These are phyloP conservation scores for Nymphicus hollandicus DNA, from an alignment of 2,113 vertebrate genomes.

Conservation along the genomic window DNA sequence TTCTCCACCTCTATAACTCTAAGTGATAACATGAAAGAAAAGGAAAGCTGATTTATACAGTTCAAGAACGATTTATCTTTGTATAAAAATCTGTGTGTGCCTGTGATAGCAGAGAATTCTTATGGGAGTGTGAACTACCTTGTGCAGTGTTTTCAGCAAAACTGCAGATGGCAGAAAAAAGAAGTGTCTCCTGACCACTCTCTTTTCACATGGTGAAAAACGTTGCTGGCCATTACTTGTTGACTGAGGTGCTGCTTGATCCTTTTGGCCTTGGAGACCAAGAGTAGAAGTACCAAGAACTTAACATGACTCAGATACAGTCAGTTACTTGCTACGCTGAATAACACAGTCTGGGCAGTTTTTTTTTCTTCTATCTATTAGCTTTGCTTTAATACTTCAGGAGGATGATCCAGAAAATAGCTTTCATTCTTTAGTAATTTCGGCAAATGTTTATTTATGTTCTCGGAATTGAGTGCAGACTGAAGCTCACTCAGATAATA, in stretches of 20 bases:
- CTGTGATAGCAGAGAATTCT: neutral
- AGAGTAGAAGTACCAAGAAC: neutral
- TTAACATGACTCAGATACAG: neutral
- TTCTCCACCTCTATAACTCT: neutral
- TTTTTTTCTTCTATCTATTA: neutral
- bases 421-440: neutral
- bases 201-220: neutral
- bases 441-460: neutral
- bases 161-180: neutral
- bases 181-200: neutral
- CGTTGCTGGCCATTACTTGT: neutral
- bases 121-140: neutral
- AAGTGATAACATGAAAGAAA: neutral
- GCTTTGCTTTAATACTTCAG: conserved; percentile 3
- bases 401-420: conserved; percentile 14
- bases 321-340: neutral
- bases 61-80: neutral
- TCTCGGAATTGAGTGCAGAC: neutral
- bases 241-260: neutral
- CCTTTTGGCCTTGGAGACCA: neutral
- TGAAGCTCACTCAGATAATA: neutral
- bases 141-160: neutral
- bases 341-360: neutral
- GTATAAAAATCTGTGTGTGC: neutral
- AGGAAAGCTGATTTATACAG: neutral